Percentiles rank a stretch among this genome's conserved stretches.
Conservation (phyloP, 2,113 vertebrate genomes). For the Equus przewalskii region DNA sequence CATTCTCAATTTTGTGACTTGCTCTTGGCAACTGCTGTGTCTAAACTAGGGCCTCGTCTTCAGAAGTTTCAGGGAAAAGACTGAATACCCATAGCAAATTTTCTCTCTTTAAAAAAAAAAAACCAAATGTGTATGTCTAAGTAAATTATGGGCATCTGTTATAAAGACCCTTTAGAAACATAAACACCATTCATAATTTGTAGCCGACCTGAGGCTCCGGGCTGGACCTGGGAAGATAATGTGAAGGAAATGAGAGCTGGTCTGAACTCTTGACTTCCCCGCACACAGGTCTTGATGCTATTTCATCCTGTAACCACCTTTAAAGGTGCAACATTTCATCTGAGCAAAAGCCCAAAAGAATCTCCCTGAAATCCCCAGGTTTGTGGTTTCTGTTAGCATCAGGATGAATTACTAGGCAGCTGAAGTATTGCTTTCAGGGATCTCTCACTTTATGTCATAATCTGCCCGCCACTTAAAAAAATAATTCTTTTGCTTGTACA, state of each 20-base stretch:
- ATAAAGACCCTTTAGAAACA: background rate
- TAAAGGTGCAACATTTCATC: background rate
- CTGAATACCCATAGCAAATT: background rate
- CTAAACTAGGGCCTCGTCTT: background rate
- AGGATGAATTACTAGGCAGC: background rate
- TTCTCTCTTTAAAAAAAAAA: background rate
- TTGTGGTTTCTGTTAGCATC: background rate
- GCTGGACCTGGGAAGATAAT: rapidly evolving
- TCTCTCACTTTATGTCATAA: background rate
- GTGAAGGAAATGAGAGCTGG: rapidly evolving
- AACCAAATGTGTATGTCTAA: background rate
- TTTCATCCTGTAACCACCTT: background rate
- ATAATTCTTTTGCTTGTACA: rapidly evolving
- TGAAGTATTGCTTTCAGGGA: background rate
- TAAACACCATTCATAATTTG: rapidly evolving
- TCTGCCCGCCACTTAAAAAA: background rate
- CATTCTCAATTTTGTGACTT: rapidly evolving
- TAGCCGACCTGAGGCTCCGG: background rate
- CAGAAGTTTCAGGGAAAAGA: background rate
- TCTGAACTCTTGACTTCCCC: background rate
- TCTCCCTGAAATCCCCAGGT: too few species aligned
- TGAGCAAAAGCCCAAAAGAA: background rate
- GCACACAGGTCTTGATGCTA: rapidly evolving
- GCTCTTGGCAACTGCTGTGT: background rate
- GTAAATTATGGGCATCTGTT: background rate